Conservation (phyloP, 1,140 invertebrate species). For the Cotesia chilonis region DNA sequence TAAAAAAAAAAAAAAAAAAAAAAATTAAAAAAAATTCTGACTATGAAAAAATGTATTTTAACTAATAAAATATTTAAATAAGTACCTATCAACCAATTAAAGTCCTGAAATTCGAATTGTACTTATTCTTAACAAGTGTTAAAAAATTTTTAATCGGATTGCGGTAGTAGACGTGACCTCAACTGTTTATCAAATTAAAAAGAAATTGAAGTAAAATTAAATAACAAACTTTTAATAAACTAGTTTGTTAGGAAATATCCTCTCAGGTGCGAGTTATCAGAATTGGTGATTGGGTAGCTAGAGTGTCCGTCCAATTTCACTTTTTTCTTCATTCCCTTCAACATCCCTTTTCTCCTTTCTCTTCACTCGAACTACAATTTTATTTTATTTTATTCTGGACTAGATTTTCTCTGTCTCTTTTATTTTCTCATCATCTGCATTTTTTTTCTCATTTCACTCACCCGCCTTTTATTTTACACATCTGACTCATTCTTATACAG, state of each 20-base stretch:
- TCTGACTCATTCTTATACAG: constrained; percentile 9
- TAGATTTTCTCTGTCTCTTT: neutral
- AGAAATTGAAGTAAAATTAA: no score
- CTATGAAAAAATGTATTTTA: no score
- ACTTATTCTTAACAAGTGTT: no score
- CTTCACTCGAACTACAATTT: neutral
- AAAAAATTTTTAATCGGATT: no score
- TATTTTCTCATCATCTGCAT: neutral
- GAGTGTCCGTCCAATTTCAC: constrained; percentile 7
- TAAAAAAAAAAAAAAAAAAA: no score
- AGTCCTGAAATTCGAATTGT: no score
- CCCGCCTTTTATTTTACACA: neutral
- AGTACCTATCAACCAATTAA: no score
- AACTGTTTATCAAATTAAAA: no score
- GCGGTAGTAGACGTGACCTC: no score
- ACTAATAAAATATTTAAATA: no score
- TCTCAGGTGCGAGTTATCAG: constrained; percentile 14
- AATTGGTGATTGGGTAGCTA: constrained; percentile 6
- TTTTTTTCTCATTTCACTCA: neutral
- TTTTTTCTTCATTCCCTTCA: neutral
- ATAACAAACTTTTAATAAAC: constrained; percentile 7
- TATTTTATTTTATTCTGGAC: neutral
- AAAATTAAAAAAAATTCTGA: no score
- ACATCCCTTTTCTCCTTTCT: constrained; percentile 2
- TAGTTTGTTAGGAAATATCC: neutral